phyloP scores from a whole-genome alignment of 2,888 invertebrate genomes.

The Morpho deidamia region DNA sequence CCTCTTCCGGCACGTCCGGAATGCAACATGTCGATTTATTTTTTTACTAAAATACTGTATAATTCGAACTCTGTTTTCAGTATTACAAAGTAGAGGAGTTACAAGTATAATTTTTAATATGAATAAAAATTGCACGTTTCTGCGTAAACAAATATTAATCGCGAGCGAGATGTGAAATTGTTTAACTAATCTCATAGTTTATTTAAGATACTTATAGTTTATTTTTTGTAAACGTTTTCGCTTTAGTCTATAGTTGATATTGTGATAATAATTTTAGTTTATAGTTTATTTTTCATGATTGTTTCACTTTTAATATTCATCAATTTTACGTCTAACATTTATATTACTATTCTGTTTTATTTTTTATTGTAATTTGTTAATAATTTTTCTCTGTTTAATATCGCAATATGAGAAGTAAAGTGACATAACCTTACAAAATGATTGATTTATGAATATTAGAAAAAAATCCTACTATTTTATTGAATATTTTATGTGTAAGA shows the following conservation, averaged over 20 bases:
- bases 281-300: slow-evolving; percentile 22
- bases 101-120: slow-evolving; percentile 16
- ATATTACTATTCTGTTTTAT: not conserved
- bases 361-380: not conserved
- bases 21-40: too few species aligned
- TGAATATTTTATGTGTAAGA: too few species aligned
- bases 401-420: too few species aligned
- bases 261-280: slow-evolving; percentile 37
- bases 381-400: too few species aligned
- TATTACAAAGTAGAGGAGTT: slow-evolving; percentile 63
- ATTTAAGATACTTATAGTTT: not conserved
- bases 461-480: too few species aligned
- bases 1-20: too few species aligned
- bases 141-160: too few species aligned
- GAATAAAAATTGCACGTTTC: too few species aligned
- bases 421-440: too few species aligned
- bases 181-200: slow-evolving; percentile 1
- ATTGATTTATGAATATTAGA: too few species aligned
- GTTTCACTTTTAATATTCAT: slow-evolving; percentile 14
- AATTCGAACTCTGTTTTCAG: slow-evolving; percentile 32
- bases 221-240: slow-evolving; percentile 24
- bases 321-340: slow-evolving; percentile 8
- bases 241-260: slow-evolving; percentile 25
- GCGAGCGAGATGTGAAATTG: not conserved
- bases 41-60: not conserved